Conservation (phyloP, 2,113 vertebrate species). For the Hystrix cristata region DNA sequence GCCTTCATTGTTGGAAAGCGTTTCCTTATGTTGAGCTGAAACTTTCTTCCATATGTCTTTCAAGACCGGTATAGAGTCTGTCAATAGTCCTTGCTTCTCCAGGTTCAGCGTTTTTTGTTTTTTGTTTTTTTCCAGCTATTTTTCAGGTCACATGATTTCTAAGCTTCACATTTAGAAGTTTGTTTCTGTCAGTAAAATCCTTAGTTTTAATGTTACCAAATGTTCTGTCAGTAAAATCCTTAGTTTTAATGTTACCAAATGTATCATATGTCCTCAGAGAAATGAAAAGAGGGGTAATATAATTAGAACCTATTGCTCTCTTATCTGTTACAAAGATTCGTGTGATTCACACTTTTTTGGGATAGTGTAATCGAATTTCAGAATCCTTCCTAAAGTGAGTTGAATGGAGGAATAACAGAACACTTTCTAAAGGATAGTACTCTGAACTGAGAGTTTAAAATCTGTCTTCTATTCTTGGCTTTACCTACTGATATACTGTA, state of each 20-base stretch:
- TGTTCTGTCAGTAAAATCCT: too few species aligned
- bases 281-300: not conserved
- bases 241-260: slow-evolving; percentile 40
- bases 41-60: slow-evolving; percentile 28
- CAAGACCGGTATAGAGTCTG: not conserved
- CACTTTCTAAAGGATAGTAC: slow-evolving; percentile 2
- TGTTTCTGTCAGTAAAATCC: not conserved
- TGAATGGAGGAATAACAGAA: not conserved
- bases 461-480: not conserved
- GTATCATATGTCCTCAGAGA: not conserved
- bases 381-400: slow-evolving; percentile 24
- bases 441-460: slow-evolving; percentile 37
- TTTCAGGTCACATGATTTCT: not conserved
- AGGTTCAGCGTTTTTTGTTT: not conserved
- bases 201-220: slow-evolving; percentile 41
- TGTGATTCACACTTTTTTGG: not conserved
- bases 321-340: slow-evolving; percentile 36
- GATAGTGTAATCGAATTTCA: slow-evolving; percentile 39
- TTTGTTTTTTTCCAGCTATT: not conserved
- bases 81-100: not conserved
- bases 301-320: not conserved
- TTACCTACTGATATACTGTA: not conserved
- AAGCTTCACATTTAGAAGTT: slow-evolving; percentile 50
- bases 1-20: not conserved
- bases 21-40: not conserved